Conservation (phyloP, 37 sponge, comb jelly and placozoan species). For the Lycopodina hypogea region DNA sequence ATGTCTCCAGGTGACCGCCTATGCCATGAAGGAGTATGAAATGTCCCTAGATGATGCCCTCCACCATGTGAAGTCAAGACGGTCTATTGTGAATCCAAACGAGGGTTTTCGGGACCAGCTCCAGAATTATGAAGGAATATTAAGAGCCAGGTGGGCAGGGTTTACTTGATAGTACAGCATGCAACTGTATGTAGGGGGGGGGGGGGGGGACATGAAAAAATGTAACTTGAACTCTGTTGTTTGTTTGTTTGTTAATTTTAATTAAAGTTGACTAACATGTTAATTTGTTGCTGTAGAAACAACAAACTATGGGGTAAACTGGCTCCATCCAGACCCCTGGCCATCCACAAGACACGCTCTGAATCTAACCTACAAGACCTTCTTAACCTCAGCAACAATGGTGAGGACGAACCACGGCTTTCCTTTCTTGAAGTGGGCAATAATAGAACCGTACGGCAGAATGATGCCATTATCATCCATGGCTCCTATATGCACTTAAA, state of each 20-base stretch:
- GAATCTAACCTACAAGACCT: constrained; percentile 53
- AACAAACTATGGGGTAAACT: constrained; percentile 64
- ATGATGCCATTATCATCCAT: background rate
- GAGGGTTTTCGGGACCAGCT: constrained; percentile 85
- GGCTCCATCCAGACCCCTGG: constrained; percentile 38
- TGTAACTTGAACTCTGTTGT: background rate
- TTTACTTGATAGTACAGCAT: no score
- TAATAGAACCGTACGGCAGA: background rate
- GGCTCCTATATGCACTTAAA: background rate
- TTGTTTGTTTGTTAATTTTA: constrained; percentile 6
- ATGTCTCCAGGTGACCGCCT: constrained; percentile 82
- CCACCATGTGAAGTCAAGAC: constrained; percentile 63
- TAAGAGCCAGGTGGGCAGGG: constrained; percentile 87
- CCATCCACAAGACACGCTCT: constrained; percentile 28
- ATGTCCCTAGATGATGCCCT: constrained; percentile 70
- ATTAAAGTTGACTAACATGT: background rate
- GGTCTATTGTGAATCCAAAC: constrained; percentile 88
- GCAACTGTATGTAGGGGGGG: no score
- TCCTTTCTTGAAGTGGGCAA: constrained; percentile 3
- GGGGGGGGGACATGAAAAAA: background rate
- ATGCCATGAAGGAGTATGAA: constrained; percentile 93
- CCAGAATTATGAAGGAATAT: constrained; percentile 87
- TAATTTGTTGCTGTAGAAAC: constrained; percentile 31
- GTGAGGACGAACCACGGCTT: background rate
- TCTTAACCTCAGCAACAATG: background rate